Conservation (phyloP, 2,888 invertebrate genomes). For the Eristalis tenax region DNA sequence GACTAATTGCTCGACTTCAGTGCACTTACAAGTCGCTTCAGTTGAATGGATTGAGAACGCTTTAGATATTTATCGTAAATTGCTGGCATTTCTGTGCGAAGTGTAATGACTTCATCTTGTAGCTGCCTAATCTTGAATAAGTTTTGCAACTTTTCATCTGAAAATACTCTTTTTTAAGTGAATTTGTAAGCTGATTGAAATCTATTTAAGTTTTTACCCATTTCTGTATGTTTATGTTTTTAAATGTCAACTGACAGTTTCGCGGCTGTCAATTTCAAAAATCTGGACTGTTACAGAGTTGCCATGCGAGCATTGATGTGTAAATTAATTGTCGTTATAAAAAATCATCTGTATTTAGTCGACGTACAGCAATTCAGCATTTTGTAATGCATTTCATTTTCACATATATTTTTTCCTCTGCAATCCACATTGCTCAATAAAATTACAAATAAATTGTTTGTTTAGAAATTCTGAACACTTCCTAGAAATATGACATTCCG, state of each 20-base stretch:
- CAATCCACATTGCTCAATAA: neutral
- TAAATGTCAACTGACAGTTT: slow-evolving; percentile 41
- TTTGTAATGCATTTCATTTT: neutral
- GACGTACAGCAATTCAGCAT: neutral
- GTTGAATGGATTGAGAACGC: slow-evolving; percentile 73
- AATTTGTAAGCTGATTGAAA: neutral
- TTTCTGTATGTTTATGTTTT: slow-evolving; percentile 37
- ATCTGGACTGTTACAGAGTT: neutral
- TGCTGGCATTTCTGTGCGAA: slow-evolving; percentile 73
- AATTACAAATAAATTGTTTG: neutral
- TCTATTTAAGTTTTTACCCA: slow-evolving; percentile 23
- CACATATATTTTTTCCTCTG: too few species aligned
- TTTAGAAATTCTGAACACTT: neutral
- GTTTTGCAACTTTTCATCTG: slow-evolving; percentile 76
- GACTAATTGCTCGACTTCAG: neutral
- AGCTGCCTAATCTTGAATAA: slow-evolving; percentile 74
- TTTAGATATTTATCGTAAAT: slow-evolving; percentile 76
- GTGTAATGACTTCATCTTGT: slow-evolving; percentile 74
- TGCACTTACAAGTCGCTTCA: slow-evolving; percentile 75
- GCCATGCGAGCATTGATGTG: neutral
- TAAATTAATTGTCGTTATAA: neutral
- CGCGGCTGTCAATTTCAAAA: neutral
- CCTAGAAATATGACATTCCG: neutral
- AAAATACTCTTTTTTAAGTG: neutral
- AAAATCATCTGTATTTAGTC: neutral